phyloP scores from a whole-genome alignment of 2,888 invertebrate genomes.

The Agrotis ipsilon region DNA sequence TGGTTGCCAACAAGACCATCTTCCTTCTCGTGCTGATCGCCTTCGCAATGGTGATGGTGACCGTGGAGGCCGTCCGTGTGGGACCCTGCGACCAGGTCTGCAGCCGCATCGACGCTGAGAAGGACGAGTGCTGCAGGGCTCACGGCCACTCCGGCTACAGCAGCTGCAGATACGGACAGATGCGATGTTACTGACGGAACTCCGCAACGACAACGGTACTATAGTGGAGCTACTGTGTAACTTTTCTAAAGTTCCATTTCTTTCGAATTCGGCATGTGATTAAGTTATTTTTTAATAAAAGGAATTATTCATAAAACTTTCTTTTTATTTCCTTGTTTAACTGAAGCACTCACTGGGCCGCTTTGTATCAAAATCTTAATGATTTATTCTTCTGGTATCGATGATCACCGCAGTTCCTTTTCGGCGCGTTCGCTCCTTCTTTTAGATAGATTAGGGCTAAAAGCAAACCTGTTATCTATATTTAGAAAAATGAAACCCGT shows the following conservation, averaged over 20 bases:
- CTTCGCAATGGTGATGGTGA: conserved; percentile 33
- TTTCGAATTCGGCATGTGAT: background rate
- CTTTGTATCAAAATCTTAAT: too few species aligned
- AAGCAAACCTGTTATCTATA: too few species aligned
- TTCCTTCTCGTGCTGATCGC: conserved; percentile 38
- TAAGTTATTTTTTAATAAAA: conserved; percentile 11
- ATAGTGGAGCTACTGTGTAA: background rate
- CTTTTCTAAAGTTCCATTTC: background rate
- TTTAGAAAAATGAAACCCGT: too few species aligned
- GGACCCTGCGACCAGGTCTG: conserved; percentile 41
- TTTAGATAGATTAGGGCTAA: too few species aligned
- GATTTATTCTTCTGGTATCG: too few species aligned
- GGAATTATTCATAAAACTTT: background rate
- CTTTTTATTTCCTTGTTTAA: background rate
- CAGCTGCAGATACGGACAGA: conserved; percentile 5
- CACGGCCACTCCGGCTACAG: conserved; percentile 21
- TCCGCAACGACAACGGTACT: background rate
- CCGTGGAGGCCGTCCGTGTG: conserved; percentile 30
- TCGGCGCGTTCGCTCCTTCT: too few species aligned
- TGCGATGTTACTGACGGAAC: conserved; percentile 17
- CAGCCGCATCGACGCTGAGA: conserved; percentile 10
- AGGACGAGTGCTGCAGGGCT: conserved; percentile 40
- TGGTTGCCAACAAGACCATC: conserved; percentile 36
- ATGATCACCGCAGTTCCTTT: too few species aligned
- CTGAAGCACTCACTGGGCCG: background rate